Percentiles rank a stretch among this genome's conserved stretches.
Evolutionary conservation across 2,113 vertebrate genomes (phyloP).

Genomic region (Condylura cristata): DNA sequence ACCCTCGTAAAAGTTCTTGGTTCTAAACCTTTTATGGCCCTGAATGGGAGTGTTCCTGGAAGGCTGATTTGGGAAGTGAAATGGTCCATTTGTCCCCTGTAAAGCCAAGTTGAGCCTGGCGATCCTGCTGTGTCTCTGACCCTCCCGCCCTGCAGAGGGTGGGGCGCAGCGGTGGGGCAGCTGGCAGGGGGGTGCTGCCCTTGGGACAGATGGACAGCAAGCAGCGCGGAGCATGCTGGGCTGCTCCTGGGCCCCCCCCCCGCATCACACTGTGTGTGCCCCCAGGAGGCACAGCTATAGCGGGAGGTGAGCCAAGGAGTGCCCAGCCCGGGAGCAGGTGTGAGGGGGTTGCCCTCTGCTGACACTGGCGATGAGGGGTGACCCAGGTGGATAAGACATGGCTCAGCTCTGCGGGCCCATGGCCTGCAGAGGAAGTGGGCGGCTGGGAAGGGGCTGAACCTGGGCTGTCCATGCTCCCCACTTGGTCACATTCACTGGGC

Average conservation of each 20-base stretch:
- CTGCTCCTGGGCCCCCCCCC: not conserved
- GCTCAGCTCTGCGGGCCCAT: not conserved
- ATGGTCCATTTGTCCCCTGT: conserved; percentile 47
- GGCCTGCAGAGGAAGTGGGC: not conserved
- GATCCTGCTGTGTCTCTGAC: not conserved
- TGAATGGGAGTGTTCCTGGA: not conserved
- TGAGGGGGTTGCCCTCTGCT: not conserved
- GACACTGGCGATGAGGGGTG: not conserved
- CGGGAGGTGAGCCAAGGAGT: not conserved
- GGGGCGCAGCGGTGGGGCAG: not conserved
- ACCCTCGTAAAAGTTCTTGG: conserved; percentile 45
- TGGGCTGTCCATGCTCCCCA: fast-evolving
- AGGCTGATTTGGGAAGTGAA: conserved; percentile 64
- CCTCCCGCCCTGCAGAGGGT: not conserved
- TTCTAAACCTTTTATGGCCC: conserved; percentile 58
- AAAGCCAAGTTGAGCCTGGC: not conserved
- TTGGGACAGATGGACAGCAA: fast-evolving
- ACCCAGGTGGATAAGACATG: too few species aligned
- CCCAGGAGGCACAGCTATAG: fast-evolving
- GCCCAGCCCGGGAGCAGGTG: fast-evolving
- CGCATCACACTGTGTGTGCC: fast-evolving
- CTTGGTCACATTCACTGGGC: not conserved
- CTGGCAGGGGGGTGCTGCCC: not conserved
- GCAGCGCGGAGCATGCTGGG: fast-evolving
- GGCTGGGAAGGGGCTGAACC: not conserved